Base-by-base conservation (phyloP, 1,140 invertebrate species). In the Tribolium madens region DNA sequence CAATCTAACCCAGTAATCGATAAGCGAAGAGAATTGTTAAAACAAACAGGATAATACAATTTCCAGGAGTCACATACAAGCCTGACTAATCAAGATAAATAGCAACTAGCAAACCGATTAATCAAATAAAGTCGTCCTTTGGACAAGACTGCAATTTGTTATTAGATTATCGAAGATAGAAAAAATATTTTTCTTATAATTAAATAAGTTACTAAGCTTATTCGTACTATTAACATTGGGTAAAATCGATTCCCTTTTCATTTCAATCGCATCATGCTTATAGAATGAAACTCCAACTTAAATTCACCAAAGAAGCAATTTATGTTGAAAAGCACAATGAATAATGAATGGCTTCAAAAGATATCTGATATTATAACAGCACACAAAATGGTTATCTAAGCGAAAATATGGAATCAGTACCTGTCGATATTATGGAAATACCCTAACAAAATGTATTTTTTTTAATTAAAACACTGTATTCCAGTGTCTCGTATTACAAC, bases 41-140 rank as follows among this genome's bases (percentile, higher is more conserved):
- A 71, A 71, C 68, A 71, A 71, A 71, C 47, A 47, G 13, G 36
- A 47, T 71, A 71, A 50, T 9, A 48, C 68, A 71, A 71, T 71
- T 71, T 50, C 42, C 17, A 48, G 21, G 68, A 36, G 36, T 48
- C 68, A 71, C 68, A 71, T 71, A 36, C 17, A 36, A 71, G 42
- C 68, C 47, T 71, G 64, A 71, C 42, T 71, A 71, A 71, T 71
- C 68, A 71, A 71, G 68, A 71, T 71, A 71, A 71, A 71, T 71
- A 71, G 68, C 18, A 71, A 71, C 46, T 71, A 21, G n/a, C n/a
- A 26, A 71, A 50, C 36, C 68, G 18, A 36, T 71, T 71, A 71
- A 71, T 71, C 68, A 50, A 71, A 71, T 18, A 64, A 33, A 33
- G 57, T 6, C 9, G 21, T 12, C 21, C 26, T 64, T 13, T 26